phyloP scores from a whole-genome alignment of 2,113 vertebrate species.

The Aegypius monachus region DNA sequence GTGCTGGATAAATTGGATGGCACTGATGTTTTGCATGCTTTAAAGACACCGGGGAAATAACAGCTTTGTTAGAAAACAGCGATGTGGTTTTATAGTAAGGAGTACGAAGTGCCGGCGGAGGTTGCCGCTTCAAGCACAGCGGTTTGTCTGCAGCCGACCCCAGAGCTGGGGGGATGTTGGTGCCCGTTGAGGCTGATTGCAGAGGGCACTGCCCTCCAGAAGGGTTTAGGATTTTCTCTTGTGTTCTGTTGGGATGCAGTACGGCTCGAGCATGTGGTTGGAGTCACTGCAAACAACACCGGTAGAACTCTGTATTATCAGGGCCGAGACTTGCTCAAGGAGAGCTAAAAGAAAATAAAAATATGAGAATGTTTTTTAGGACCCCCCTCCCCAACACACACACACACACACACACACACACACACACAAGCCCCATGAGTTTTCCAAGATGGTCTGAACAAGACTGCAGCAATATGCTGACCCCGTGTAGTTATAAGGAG shows the following conservation, averaged over 20 bases:
- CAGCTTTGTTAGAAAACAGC: conserved; percentile 26
- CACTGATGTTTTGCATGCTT: conserved; percentile 33
- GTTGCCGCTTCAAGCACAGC: neutral
- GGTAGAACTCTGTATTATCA: neutral
- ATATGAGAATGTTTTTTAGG: neutral
- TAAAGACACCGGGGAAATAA: conserved; percentile 21
- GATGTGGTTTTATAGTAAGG: neutral
- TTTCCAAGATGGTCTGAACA: neutral
- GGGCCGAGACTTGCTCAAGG: neutral
- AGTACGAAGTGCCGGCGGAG: neutral
- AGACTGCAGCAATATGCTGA: neutral
- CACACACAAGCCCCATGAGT: neutral
- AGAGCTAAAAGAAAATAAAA: neutral
- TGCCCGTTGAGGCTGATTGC: neutral
- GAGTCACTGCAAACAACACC: neutral
- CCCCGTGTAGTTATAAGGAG: neutral
- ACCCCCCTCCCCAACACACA: rapidly evolving
- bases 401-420: too few species aligned
- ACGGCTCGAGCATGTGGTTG: rapidly evolving
- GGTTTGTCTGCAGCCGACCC: neutral
- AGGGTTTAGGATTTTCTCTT: neutral
- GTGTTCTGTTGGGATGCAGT: neutral
- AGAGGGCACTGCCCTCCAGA: neutral
- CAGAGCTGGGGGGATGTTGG: neutral
- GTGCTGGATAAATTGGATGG: conserved; percentile 37